These are phyloP conservation scores for Cricetomys ansorgei DNA, from an alignment of 2,113 vertebrate species.

Conservation along the genomic window DNA sequence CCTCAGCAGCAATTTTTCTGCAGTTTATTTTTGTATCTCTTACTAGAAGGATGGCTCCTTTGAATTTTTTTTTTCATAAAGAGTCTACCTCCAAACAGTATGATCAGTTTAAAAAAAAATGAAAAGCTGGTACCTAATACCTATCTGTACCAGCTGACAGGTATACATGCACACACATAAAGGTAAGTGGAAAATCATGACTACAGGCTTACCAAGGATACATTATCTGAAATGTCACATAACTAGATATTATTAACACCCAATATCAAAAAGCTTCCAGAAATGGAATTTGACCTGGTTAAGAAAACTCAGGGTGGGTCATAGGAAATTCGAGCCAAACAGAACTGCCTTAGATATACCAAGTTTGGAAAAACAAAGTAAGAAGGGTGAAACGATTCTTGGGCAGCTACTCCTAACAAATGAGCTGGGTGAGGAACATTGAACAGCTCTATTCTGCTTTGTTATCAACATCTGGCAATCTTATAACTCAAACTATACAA, in stretches of 20 bases:
- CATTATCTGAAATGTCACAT: constrained; percentile 47
- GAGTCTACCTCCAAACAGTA: constrained; percentile 56
- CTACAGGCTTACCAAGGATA: constrained; percentile 56
- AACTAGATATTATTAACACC: not conserved
- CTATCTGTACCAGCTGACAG: constrained; percentile 54
- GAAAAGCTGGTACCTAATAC: constrained; percentile 56
- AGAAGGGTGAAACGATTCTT: not conserved
- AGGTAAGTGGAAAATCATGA: constrained; percentile 65
- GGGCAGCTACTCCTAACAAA: not conserved
- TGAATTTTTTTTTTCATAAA: constrained; percentile 70
- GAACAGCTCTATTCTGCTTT: not conserved
- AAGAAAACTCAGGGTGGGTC: constrained; percentile 61
- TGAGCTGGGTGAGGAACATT: not conserved
- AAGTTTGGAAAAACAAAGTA: constrained; percentile 25
- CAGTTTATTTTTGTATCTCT: constrained; percentile 69
- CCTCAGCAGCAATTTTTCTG: constrained; percentile 63
- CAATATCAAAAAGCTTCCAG: constrained; percentile 44
- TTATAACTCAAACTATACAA: not conserved
- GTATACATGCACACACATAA: constrained; percentile 22
- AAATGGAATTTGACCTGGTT: constrained; percentile 69
- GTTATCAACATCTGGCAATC: not conserved
- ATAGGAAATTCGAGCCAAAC: constrained; percentile 58
- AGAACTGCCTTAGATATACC: not conserved
- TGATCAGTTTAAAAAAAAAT: constrained; percentile 60
- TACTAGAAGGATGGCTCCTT: constrained; percentile 70